phyloP scores from a whole-genome alignment of 2,797 vertebrate genomes.

The Tragelaphus eurycerus region DNA sequence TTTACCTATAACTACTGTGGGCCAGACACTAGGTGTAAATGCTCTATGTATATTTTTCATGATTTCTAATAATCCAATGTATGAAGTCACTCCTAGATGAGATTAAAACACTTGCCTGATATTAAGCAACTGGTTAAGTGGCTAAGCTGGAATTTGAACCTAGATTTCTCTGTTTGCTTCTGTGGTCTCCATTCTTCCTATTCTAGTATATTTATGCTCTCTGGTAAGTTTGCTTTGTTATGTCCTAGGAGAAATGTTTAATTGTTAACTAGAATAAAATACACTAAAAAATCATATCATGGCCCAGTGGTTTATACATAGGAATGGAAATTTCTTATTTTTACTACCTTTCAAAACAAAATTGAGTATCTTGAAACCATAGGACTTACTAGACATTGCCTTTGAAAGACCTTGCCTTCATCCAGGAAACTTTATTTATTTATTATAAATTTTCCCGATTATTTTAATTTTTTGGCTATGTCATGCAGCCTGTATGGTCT shows the following conservation, averaged over 20 bases:
- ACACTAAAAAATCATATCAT: not conserved
- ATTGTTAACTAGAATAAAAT: conserved; percentile 55
- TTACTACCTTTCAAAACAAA: conserved; percentile 33
- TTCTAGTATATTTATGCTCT: not conserved
- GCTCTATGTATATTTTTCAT: not conserved
- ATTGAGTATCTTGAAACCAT: not conserved
- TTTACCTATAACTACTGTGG: not conserved
- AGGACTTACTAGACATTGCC: not conserved
- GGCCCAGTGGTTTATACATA: not conserved
- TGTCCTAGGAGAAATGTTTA: conserved; percentile 31
- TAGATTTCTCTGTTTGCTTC: not conserved
- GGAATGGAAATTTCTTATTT: conserved; percentile 8
- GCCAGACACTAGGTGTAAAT: not conserved
- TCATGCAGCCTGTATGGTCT: not conserved
- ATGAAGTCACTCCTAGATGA: not conserved
- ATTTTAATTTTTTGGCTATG: not conserved
- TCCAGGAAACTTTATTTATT: not conserved
- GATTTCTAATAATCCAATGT: not conserved
- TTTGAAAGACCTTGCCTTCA: not conserved
- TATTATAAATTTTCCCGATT: not conserved
- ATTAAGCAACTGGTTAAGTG: not conserved
- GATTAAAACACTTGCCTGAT: not conserved
- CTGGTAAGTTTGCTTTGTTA: not conserved
- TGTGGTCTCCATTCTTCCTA: not conserved
- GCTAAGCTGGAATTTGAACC: not conserved